These are phyloP conservation scores for Ophonus ardosiacus DNA, from an alignment of 2,888 invertebrate species.

Conservation along the genomic window DNA sequence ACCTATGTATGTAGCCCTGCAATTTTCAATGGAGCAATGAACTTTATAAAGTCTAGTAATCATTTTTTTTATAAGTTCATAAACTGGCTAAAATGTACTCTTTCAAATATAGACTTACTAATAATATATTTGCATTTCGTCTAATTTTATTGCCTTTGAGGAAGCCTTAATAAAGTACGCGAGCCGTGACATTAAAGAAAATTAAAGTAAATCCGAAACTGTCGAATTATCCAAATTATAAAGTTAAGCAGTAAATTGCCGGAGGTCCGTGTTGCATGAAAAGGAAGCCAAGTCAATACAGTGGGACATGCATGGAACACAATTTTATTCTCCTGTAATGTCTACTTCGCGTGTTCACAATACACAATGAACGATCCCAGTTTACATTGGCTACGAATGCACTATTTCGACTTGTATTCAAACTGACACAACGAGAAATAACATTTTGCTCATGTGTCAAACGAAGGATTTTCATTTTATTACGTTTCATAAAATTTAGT, in stretches of 20 bases:
- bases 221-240: constrained; percentile 58
- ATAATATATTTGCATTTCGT: too few relatives aligned
- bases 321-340: constrained; percentile 48
- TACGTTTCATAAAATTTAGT: background rate
- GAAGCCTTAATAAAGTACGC: background rate
- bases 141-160: background rate
- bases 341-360: constrained; percentile 55
- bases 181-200: constrained; percentile 20
- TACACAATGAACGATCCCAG: constrained; percentile 6
- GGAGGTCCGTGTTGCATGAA: constrained; percentile 37
- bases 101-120: too few relatives aligned
- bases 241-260: constrained; percentile 52
- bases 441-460: background rate
- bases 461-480: background rate
- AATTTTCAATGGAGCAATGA: too few relatives aligned
- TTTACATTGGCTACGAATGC: constrained; percentile 39
- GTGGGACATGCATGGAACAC: constrained; percentile 44
- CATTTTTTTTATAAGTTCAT: too few relatives aligned
- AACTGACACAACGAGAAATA: background rate
- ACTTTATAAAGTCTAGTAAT: too few relatives aligned
- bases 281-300: constrained; percentile 48
- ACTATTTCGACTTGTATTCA: background rate
- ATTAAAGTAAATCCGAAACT: constrained; percentile 52
- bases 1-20: too few relatives aligned
- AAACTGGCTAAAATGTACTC: too few relatives aligned